A percentile compares a stretch with the other conserved stretches of the same genome.
These are phyloP conservation scores for Isaurus tuberculatus DNA, from an alignment of 92 coral and sea anemone genomes.

Conservation along the genomic window DNA sequence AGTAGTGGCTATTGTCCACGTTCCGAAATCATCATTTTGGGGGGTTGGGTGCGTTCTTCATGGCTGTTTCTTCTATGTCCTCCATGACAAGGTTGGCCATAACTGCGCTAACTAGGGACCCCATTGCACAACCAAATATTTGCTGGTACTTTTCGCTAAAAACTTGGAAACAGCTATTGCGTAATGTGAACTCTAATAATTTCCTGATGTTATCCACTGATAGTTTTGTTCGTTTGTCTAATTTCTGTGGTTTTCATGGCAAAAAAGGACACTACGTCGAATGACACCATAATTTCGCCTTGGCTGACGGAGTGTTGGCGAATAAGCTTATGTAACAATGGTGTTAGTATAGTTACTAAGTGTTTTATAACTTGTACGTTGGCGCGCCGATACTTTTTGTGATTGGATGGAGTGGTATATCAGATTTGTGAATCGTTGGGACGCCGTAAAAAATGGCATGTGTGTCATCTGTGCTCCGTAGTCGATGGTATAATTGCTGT, in stretches of 20 bases:
- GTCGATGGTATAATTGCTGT: conserved; percentile 24
- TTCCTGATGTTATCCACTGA: conserved; percentile 33
- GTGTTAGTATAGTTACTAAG: conserved; percentile 34
- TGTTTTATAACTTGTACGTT: conserved; percentile 46
- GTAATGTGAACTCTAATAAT: conserved; percentile 42
- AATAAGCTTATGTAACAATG: not conserved
- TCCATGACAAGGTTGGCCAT: conserved; percentile 36
- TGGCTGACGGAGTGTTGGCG: conserved; percentile 1
- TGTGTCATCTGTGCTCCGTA: conserved; percentile 42
- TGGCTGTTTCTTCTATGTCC: not conserved
- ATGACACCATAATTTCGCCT: conserved; percentile 61
- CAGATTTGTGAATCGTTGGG: conserved; percentile 43
- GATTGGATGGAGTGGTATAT: conserved; percentile 48
- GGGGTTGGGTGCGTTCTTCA: too few relatives aligned
- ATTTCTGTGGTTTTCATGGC: conserved; percentile 18
- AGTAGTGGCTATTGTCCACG: not conserved
- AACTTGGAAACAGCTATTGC: conserved; percentile 38
- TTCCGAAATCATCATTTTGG: too few relatives aligned
- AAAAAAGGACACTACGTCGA: conserved; percentile 59
- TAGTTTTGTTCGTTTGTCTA: conserved; percentile 30
- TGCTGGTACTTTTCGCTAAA: conserved; percentile 16
- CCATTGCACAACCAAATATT: conserved; percentile 49
- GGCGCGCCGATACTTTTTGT: conserved; percentile 44
- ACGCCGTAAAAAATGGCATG: conserved; percentile 50
- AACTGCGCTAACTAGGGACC: conserved; percentile 16